Conservation (phyloP, 2,888 invertebrate species). For the Acrobasis repandana region DNA sequence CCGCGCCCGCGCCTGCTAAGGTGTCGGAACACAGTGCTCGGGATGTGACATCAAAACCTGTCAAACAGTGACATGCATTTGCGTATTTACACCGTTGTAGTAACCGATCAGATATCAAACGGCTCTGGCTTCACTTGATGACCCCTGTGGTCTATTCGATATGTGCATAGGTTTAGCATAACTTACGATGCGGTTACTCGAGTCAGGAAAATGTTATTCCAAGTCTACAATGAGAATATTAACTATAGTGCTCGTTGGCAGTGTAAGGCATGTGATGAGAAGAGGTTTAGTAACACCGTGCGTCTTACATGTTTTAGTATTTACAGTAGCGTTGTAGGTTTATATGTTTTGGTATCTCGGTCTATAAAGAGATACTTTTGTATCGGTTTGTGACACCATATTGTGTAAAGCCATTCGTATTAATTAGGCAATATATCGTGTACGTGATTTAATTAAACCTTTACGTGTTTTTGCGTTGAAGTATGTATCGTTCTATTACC, state of each 20-base stretch:
- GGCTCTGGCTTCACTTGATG: conserved; percentile 53
- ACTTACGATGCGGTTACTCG: conserved; percentile 81
- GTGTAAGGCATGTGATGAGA: conserved; percentile 82
- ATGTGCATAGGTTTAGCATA: conserved; percentile 82
- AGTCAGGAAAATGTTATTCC: conserved; percentile 79
- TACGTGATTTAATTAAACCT: conserved; percentile 48
- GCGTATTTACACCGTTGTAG: conserved; percentile 75
- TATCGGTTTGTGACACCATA: conserved; percentile 52
- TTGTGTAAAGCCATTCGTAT: conserved; percentile 68
- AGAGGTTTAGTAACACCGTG: conserved; percentile 83
- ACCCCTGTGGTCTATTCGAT: conserved; percentile 66
- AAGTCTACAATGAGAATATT: conserved; percentile 80
- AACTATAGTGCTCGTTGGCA: conserved; percentile 81
- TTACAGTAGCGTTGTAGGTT: conserved; percentile 68
- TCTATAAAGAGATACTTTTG: conserved; percentile 60
- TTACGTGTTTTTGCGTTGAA: conserved; percentile 53
- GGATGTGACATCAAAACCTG: conserved; percentile 81
- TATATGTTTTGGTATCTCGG: conserved; percentile 53
- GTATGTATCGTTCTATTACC: conserved; percentile 35
- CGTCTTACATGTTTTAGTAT: conserved; percentile 76
- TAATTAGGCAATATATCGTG: conserved; percentile 60
- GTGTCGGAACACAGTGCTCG: conserved; percentile 82
- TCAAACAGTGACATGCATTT: conserved; percentile 83
- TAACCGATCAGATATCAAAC: conserved; percentile 51
- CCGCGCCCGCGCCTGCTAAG: conserved; percentile 74